phyloP scores from a whole-genome alignment of 2,797 vertebrate genomes.

The Mormyrus proboscirostris region DNA sequence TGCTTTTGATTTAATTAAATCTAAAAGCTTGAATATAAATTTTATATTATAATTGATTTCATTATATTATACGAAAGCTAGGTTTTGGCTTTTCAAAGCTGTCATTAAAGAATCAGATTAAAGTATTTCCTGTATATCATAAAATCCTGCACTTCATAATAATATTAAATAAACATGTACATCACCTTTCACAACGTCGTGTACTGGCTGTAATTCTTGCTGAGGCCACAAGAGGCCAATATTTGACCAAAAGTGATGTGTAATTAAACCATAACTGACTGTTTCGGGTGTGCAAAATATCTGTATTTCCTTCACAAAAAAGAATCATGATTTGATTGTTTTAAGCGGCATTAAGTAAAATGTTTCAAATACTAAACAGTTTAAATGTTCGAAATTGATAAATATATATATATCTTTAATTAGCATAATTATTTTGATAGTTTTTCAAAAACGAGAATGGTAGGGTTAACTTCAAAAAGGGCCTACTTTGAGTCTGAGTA shows the following conservation, averaged over 20 bases:
- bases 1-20: background rate
- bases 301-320: background rate
- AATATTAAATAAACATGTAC: background rate
- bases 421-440: background rate
- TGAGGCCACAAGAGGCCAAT: conserved; percentile 17
- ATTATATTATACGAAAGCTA: background rate
- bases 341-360: background rate
- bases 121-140: background rate
- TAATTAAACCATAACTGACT: background rate
- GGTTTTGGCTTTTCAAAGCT: background rate
- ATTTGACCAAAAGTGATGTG: background rate
- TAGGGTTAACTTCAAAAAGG: background rate
- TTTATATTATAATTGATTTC: background rate
- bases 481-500: background rate
- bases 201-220: background rate
- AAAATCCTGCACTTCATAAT: background rate
- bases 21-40: background rate
- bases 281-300: background rate
- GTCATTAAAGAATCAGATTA: background rate
- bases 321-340: background rate
- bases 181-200: background rate
- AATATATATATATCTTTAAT: background rate
- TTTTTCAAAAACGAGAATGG: background rate
- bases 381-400: background rate
- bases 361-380: background rate